Conservation (phyloP, 2,797 vertebrate species). For the Halcyon smyrnensis region DNA sequence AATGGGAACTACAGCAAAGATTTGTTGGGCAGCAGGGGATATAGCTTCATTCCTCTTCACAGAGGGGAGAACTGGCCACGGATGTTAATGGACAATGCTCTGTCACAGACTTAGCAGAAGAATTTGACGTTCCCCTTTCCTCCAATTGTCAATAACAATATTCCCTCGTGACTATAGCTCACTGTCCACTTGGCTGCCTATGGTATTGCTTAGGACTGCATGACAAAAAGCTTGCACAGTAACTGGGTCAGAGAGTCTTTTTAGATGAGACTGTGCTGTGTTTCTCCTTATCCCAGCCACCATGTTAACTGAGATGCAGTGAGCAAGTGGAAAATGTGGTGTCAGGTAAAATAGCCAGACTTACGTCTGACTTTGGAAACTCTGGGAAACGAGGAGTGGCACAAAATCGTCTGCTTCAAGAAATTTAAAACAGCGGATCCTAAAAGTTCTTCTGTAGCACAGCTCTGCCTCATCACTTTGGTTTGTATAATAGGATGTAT, state of each 20-base stretch:
- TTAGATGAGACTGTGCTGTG: not conserved
- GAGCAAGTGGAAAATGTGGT: not conserved
- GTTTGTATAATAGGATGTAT: slow-evolving; percentile 8
- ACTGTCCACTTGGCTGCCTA: not conserved
- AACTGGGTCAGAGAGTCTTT: slow-evolving; percentile 1
- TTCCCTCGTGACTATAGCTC: not conserved
- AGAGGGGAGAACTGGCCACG: not conserved
- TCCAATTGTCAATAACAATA: not conserved
- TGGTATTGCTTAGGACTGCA: not conserved
- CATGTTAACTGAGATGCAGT: not conserved
- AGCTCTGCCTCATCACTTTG: not conserved
- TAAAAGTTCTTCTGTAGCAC: not conserved
- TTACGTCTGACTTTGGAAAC: not conserved
- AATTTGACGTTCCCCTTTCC: not conserved
- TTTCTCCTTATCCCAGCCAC: not conserved
- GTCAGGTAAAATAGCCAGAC: not conserved
- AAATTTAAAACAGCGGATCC: not conserved
- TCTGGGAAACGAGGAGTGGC: not conserved
- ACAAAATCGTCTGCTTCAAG: not conserved
- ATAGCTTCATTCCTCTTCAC: not conserved
- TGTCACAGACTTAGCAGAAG: not conserved
- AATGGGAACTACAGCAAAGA: not conserved
- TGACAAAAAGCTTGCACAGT: not conserved
- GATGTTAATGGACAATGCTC: not conserved
- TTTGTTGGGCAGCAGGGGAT: not conserved